Evolutionary conservation across 1,140 invertebrate genomes (phyloP).

Genomic region (Onthophagus taurus): DNA sequence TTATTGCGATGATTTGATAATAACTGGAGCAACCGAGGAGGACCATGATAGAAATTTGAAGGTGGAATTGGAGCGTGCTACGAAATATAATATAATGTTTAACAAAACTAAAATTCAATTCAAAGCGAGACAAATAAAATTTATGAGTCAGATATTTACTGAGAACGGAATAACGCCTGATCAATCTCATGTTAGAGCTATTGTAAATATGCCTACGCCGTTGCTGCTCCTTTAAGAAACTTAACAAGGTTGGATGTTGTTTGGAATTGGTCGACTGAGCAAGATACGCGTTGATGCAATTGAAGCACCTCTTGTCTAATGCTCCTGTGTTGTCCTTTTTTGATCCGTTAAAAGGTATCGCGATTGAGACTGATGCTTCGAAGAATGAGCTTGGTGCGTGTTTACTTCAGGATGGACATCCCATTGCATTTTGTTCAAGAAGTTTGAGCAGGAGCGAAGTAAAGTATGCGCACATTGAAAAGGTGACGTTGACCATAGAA

Average conservation of each 20-base stretch:
- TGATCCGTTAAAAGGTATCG: conserved; percentile 19
- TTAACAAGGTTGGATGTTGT: conserved; percentile 20
- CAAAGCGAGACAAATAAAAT: neutral
- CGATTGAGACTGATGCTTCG: conserved; percentile 27
- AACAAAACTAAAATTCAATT: neutral
- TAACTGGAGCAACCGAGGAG: neutral
- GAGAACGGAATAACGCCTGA: neutral
- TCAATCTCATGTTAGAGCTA: neutral
- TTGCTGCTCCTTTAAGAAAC: conserved; percentile 16
- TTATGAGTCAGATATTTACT: neutral
- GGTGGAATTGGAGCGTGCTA: neutral
- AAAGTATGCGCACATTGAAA: no score
- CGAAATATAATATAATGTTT: neutral
- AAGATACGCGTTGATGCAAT: neutral
- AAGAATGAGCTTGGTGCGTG: conserved; percentile 30
- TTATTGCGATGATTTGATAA: no score
- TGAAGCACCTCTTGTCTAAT: neutral
- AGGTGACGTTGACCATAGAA: no score
- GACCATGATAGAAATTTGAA: neutral
- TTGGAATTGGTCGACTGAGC: conserved; percentile 20
- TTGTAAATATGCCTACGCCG: neutral
- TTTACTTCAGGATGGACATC: conserved; percentile 30
- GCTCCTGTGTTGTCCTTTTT: conserved; percentile 19
- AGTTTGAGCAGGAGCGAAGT: conserved; percentile 2
- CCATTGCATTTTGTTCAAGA: conserved; percentile 31